These are phyloP conservation scores for Parnassius orleans DNA, from an alignment of 2,888 invertebrate genomes.

Conservation along the genomic window DNA sequence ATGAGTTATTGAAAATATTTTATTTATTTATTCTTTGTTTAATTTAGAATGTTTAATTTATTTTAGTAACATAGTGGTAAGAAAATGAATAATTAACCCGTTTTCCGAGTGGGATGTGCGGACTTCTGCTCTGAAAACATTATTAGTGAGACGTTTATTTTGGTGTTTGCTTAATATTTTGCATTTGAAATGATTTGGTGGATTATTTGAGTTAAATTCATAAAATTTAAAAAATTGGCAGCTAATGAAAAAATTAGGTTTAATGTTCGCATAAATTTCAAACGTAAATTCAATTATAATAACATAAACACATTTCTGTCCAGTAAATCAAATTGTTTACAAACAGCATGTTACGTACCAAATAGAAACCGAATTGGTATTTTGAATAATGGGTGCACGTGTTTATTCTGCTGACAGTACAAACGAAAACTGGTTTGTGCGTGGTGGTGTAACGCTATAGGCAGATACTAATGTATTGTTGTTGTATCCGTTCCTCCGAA, in stretches of 20 bases:
- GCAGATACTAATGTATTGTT: slow-evolving; percentile 49
- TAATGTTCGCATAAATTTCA: slow-evolving; percentile 5
- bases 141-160: too few species aligned
- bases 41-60: too few species aligned
- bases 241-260: not conserved
- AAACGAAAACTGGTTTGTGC: slow-evolving; percentile 52
- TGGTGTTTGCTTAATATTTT: too few species aligned
- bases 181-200: too few species aligned
- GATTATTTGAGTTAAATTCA: too few species aligned
- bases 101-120: too few species aligned
- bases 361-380: slow-evolving; percentile 8
- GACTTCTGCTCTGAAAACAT: too few species aligned
- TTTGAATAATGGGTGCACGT: slow-evolving; percentile 15
- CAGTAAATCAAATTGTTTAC: slow-evolving; percentile 25
- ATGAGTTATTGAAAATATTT: too few species aligned
- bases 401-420: slow-evolving; percentile 50
- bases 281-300: slow-evolving; percentile 10
- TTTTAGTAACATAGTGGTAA: too few species aligned
- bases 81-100: too few species aligned
- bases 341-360: slow-evolving; percentile 11
- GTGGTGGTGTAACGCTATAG: slow-evolving; percentile 55
- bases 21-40: too few species aligned
- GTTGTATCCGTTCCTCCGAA: slow-evolving; percentile 57
- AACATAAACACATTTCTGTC: not conserved
- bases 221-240: too few species aligned